These are phyloP conservation scores for Dasypogon diadema DNA, from an alignment of 2,888 invertebrate genomes.

Conservation along the genomic window DNA sequence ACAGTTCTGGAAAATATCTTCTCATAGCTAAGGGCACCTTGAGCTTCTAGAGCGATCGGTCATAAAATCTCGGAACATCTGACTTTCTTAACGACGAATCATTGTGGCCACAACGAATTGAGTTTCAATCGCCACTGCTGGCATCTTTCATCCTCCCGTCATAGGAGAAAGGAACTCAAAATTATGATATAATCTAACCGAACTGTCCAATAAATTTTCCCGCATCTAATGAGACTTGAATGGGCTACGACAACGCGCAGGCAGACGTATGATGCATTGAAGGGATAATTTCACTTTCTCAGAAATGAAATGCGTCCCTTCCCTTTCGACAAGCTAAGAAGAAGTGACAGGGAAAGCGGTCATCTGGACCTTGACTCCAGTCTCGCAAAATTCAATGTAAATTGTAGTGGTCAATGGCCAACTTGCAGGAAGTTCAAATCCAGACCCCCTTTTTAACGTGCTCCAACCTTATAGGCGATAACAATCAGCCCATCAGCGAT, in stretches of 20 bases:
- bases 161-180: slow-evolving; percentile 28
- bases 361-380: neutral
- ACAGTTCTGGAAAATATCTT: neutral
- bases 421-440: too few relatives aligned
- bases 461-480: neutral
- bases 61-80: slow-evolving; percentile 37
- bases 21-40: neutral
- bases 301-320: slow-evolving; percentile 4
- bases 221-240: slow-evolving; percentile 14
- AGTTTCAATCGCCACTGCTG: neutral
- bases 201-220: slow-evolving; percentile 24
- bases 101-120: slow-evolving; percentile 29
- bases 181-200: slow-evolving; percentile 11
- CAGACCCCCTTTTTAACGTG: too few relatives aligned
- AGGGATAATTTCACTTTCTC: slow-evolving; percentile 11
- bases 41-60: slow-evolving; percentile 21
- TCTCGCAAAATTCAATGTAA: neutral
- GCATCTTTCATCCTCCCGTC: slow-evolving; percentile 21
- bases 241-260: neutral
- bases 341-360: slow-evolving; percentile 25
- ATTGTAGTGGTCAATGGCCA: neutral
- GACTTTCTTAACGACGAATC: slow-evolving; percentile 20
- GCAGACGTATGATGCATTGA: neutral
- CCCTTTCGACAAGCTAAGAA: too few relatives aligned
- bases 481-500: too few relatives aligned